Conservation (phyloP, 2,888 invertebrate species). For the Scaeva pyrastri region DNA sequence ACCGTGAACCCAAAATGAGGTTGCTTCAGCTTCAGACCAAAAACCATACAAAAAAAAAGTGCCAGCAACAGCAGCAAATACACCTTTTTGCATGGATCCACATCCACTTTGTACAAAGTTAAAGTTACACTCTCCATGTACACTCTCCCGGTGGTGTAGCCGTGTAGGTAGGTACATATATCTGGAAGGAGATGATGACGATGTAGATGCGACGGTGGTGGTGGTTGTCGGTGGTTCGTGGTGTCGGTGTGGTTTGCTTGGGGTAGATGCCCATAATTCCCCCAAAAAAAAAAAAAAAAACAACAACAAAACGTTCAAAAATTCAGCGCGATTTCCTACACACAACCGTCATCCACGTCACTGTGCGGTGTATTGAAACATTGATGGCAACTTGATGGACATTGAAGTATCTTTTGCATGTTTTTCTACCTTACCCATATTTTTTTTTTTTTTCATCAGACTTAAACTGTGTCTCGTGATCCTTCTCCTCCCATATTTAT, state of each 20-base stretch:
- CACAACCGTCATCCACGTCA: slow-evolving; percentile 73
- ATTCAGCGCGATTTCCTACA: slow-evolving; percentile 58
- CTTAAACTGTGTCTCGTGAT: slow-evolving; percentile 70
- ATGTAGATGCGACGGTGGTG: slow-evolving; percentile 21
- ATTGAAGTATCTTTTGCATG: slow-evolving; percentile 68
- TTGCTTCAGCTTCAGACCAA: slow-evolving; percentile 36
- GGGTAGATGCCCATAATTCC: slow-evolving; percentile 14
- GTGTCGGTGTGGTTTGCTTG: slow-evolving; percentile 36
- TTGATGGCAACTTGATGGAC: slow-evolving; percentile 75
- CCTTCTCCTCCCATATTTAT: slow-evolving; percentile 75
- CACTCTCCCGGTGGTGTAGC: slow-evolving; percentile 35
- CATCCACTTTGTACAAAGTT: slow-evolving; percentile 68
- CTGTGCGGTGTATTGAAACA: slow-evolving; percentile 72
- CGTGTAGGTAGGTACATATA: background rate
- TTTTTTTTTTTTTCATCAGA: slow-evolving; percentile 17
- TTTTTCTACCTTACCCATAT: slow-evolving; percentile 29
- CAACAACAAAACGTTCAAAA: slow-evolving; percentile 24
- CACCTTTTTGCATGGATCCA: slow-evolving; percentile 71
- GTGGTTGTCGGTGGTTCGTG: background rate
- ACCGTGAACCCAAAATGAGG: slow-evolving; percentile 72
- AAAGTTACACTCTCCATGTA: slow-evolving; percentile 56
- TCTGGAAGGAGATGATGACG: slow-evolving; percentile 27
- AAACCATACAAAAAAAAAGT: slow-evolving; percentile 39
- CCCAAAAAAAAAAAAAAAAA: background rate
- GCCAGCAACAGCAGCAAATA: slow-evolving; percentile 52